These are phyloP conservation scores for Cantharis rufa DNA, from an alignment of 2,888 invertebrate species.

Conservation along the genomic window DNA sequence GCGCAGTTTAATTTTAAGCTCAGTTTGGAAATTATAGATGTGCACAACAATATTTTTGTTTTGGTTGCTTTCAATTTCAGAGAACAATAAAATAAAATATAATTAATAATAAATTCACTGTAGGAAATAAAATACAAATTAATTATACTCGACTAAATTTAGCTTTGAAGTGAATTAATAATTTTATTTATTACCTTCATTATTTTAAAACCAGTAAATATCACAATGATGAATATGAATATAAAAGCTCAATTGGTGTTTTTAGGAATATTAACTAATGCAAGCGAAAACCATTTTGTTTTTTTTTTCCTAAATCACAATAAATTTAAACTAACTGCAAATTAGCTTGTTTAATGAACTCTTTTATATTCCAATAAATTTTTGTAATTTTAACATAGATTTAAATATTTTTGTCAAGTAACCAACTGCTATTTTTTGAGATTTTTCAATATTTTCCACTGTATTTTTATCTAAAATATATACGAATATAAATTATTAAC, in stretches of 20 bases:
- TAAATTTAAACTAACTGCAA: not conserved
- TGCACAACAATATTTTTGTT: conserved; percentile 8
- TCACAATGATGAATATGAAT: not conserved
- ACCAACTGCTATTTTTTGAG: too few relatives aligned
- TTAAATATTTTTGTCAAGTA: too few relatives aligned
- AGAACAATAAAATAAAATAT: not conserved
- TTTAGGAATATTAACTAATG: not conserved
- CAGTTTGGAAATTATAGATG: conserved; percentile 13
- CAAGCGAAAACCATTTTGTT: not conserved
- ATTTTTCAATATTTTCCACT: too few relatives aligned
- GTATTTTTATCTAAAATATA: too few relatives aligned
- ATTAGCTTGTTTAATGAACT: not conserved
- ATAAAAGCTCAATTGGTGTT: not conserved
- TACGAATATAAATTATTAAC: too few relatives aligned
- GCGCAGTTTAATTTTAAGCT: conserved; percentile 13
- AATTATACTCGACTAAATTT: not conserved
- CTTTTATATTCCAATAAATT: not conserved
- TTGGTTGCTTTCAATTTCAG: not conserved
- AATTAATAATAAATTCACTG: not conserved
- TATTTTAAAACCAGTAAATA: not conserved
- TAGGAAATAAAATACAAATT: not conserved
- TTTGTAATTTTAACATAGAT: not conserved
- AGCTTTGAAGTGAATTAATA: not conserved
- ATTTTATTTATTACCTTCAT: not conserved
- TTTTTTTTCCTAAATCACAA: not conserved